Evolutionary conservation across 2,113 vertebrate species (phyloP), one percentile per base, ranked within the genome.

Genomic region (Nyctibius bracteatus): DNA sequence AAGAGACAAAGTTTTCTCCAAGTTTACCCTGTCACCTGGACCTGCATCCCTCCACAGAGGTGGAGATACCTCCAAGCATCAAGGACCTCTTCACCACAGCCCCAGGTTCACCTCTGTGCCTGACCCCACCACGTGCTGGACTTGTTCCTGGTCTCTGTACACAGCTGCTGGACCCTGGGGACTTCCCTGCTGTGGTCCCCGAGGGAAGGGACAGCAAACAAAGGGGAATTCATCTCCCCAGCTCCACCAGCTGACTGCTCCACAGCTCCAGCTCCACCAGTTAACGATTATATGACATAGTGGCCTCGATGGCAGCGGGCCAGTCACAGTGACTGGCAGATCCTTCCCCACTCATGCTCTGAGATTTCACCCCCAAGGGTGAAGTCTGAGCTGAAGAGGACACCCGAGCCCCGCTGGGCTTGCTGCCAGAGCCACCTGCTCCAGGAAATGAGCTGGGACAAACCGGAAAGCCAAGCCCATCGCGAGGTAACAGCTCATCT

Each of bases 261-360:
- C 65, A 43, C 52, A 52, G 79, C 79, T 71, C 77, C 6, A 3
- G 77, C 84, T 78, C 85, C 74, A 75, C 49, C 65, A 84, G 55
- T 91, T 51, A 73, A 84, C 14, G 4, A 92, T 46, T 23, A 33
- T 4, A 44, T 73, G 82, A 90, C 1, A 0, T 28, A 80, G 78
- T 31, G 39, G 46, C 54, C 62, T 67, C 30, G 25, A 1, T 86
- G 88, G 92, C 82, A 65, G 66, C 1, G 0, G 22, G 88, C 88
- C 96, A 94, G 90, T 12, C 3, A 1, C 90, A 71, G 57, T 81
- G 92, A 95, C 90, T 67, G 78, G 88, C 85, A 93, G 67, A 85
- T 88, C 79, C 39, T 47, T 82, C 54, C 88, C 55, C 79, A 65
- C 15, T 73, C 79, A 52, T 62, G n/a, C 71, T 86, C 58, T 4